Evolutionary conservation across 2,888 invertebrate species (phyloP).

Genomic region (Lepetodrilus schrolli): DNA sequence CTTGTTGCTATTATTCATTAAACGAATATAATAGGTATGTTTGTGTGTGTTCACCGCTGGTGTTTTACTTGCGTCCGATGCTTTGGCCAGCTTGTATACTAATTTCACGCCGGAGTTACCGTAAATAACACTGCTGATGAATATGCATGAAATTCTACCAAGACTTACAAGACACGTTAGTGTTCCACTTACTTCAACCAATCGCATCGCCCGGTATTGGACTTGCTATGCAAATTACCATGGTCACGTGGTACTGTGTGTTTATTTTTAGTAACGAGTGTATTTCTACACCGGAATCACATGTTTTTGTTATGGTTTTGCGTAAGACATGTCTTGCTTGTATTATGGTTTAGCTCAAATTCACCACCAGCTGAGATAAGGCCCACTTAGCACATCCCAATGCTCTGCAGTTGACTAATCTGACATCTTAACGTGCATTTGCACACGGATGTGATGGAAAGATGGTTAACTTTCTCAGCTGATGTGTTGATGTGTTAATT

Average conservation of each 20-base stretch:
- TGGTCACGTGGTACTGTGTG: background rate
- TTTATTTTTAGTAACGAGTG: conserved; percentile 5
- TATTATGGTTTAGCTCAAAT: too few species aligned
- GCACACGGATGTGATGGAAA: too few species aligned
- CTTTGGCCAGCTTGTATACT: background rate
- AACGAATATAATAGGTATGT: background rate
- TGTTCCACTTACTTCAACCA: conserved; percentile 40
- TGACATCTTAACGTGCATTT: too few species aligned
- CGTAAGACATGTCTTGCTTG: background rate
- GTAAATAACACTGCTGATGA: conserved; percentile 33
- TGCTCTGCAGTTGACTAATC: too few species aligned
- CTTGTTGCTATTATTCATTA: background rate
- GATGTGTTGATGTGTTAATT: too few species aligned
- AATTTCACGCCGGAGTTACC: background rate
- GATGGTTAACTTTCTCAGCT: too few species aligned
- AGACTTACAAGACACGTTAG: conserved; percentile 51
- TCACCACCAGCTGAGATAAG: too few species aligned
- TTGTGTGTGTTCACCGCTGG: background rate
- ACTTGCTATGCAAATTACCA: conserved; percentile 11
- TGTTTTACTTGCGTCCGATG: background rate
- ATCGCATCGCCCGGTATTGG: conserved; percentile 34
- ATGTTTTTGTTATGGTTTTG: conserved; percentile 14
- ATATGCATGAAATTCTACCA: conserved; percentile 46
- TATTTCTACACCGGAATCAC: conserved; percentile 20
- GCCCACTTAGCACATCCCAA: too few species aligned